Base-by-base conservation (phyloP, 2,888 invertebrate species). In the Lepeophtheirus nordmannii region DNA sequence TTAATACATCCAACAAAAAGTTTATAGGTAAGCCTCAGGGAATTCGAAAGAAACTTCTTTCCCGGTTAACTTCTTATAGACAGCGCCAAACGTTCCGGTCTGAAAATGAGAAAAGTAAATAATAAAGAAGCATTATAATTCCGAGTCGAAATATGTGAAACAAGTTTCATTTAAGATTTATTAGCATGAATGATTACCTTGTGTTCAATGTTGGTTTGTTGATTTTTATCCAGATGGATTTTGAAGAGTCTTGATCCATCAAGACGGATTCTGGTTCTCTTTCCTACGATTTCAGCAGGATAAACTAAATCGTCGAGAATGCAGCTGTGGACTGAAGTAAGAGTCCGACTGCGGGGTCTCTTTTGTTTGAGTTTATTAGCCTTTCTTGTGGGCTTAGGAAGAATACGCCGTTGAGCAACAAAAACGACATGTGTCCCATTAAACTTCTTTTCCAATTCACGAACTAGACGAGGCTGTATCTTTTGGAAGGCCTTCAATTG, bases 1-100 rank as follows among this genome's bases (percentile, higher is more conserved):
- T 46, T 46, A 46, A 46, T 46, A 46, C 8, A 46, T 46, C 53
- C 53, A 46, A 46, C n/a, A 17, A 46, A 17, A 17, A 40, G 73
- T 79, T 86, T 85, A 89, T 85, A 90, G 86, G 82, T 88, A 90
- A 73, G 92, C 89, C 82, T 98, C 97, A 70, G 96, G 96, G 81
- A 98, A 98, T 82, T 98, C 97, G 78, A 98, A 98, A 72, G 86
- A 89, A 68, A 98, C 97, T 80, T 97, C 94, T 76, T 97, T 90
- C 72, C 97, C 97, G 73, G 97, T 98, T 73, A 98, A 81, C 80
- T 94, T 94, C 82, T 97, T 97, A 84, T 98, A 98, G 71, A 98
- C 93, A 70, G 93, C 87, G 73, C 90, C 86, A 80, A 97, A 98
- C 70, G 97, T 97, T 76, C 96, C 96, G 74, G 93, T 87, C 94